Conservation (phyloP, 2,113 vertebrate species). For the Dicerorhinus sumatrensis region DNA sequence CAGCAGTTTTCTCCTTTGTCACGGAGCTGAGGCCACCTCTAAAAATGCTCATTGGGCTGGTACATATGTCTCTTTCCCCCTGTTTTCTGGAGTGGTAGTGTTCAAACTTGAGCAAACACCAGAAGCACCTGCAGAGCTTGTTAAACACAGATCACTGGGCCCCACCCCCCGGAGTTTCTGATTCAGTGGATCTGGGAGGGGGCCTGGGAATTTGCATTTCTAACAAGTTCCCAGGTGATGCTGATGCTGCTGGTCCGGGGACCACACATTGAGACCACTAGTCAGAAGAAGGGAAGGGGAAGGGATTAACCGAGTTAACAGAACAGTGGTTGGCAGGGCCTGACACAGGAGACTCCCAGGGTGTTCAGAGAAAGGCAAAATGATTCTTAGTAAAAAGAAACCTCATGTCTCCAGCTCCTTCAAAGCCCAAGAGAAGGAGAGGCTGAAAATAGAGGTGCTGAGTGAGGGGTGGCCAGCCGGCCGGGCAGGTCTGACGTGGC, state of each 20-base stretch:
- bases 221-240: neutral
- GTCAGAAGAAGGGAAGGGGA: neutral
- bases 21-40: neutral
- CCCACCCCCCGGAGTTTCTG: neutral
- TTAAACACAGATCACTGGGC: neutral
- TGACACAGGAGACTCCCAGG: neutral
- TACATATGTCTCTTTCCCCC: neutral
- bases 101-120: neutral
- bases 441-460: neutral
- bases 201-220: neutral
- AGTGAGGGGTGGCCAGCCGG: neutral
- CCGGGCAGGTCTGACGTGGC: neutral
- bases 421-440: neutral
- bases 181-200: neutral
- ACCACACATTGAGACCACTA: neutral
- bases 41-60: neutral
- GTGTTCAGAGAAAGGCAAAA: conserved; percentile 24
- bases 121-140: neutral
- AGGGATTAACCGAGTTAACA: neutral
- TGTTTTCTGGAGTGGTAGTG: neutral
- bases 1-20: neutral
- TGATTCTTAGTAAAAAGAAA: neutral
- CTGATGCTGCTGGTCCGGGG: too few relatives aligned
- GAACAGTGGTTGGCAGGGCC: neutral
- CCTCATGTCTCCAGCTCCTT: conserved; percentile 19